Base-by-base conservation (phyloP, 2,113 vertebrate genomes). In the Myiozetetes cayanensis region DNA sequence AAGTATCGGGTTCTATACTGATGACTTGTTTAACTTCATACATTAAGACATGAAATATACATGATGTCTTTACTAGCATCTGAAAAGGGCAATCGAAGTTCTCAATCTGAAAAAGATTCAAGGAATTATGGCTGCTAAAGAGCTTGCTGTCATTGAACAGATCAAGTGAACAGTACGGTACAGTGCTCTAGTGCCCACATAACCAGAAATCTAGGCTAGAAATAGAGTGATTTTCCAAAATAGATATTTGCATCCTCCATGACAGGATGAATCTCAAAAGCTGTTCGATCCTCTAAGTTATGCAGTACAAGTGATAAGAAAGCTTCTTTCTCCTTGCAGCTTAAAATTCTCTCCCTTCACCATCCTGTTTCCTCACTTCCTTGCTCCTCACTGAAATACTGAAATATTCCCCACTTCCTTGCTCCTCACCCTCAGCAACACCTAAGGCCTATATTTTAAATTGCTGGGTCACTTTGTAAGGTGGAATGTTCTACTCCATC, bases 301-400 rank as follows among this genome's bases (percentile, higher is more conserved):
- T n/a, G 73, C 22, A 37, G 28, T 46, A 12, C 1, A 14, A 59
- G 7, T 10, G 13, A 61, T 28, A 53, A 50, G 24, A 58, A 86
- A 71, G 18, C 41, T 75, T 22, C 16, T 61, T 62, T 70, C 50
- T 91, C 33, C 28, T 17, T 71, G 71, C 27, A 56, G 52, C 44
- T 90, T 73, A 46, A 59, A 75, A 30, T 10, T 62, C 43, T 13
- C 30, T 78, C 41, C 46, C 24, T 79, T 78, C 12, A 4, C 30
- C 41, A 28, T 83, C 21, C 18, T 1, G 3, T 27, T 49, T 83
- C 71, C 33, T 56, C 0, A 0, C 37, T 88, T 52, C 25, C 25
- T 27, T 52, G 25, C 49, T 50, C 49, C 25, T 50, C 49, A 50
- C 49, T 50, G 49, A 50, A 50, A 50, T 50, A 50, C 15, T 50